Conservation (phyloP, 2,113 vertebrate species). For the Neolamprologus modestus region DNA sequence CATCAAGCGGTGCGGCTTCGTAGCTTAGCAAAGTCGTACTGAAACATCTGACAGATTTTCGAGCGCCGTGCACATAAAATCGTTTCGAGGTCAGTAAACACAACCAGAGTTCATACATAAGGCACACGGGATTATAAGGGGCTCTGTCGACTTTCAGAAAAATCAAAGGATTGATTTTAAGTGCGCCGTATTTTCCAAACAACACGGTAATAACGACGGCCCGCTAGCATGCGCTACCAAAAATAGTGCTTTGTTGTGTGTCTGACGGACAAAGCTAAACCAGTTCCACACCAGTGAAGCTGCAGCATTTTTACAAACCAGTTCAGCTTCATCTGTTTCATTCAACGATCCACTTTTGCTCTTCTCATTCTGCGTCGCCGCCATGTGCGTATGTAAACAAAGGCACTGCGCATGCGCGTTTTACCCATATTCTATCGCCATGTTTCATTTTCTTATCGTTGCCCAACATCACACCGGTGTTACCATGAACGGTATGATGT, state of each 20-base stretch:
- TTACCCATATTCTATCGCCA: rapidly evolving
- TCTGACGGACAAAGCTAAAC: background rate
- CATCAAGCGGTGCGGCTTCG: rapidly evolving
- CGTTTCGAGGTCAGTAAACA: rapidly evolving
- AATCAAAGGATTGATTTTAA: too few relatives aligned
- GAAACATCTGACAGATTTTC: rapidly evolving
- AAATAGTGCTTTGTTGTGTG: background rate
- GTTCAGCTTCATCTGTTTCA: rapidly evolving
- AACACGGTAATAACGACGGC: too few relatives aligned
- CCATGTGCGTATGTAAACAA: rapidly evolving
- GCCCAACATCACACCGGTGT: rapidly evolving
- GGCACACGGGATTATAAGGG: rapidly evolving
- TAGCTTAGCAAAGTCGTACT: rapidly evolving
- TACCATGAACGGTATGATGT: rapidly evolving
- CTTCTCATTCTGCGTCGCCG: too few relatives aligned
- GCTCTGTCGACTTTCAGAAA: rapidly evolving
- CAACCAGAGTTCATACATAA: rapidly evolving
- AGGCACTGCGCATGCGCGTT: rapidly evolving
- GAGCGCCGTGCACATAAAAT: rapidly evolving
- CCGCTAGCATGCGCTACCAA: rapidly evolving
- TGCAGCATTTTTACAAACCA: background rate
- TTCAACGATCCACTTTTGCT: rapidly evolving
- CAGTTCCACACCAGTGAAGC: rapidly evolving
- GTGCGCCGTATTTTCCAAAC: too few relatives aligned
- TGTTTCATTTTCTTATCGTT: rapidly evolving